phyloP scores from a whole-genome alignment of 2,113 vertebrate genomes.

The Poecile atricapillus region DNA sequence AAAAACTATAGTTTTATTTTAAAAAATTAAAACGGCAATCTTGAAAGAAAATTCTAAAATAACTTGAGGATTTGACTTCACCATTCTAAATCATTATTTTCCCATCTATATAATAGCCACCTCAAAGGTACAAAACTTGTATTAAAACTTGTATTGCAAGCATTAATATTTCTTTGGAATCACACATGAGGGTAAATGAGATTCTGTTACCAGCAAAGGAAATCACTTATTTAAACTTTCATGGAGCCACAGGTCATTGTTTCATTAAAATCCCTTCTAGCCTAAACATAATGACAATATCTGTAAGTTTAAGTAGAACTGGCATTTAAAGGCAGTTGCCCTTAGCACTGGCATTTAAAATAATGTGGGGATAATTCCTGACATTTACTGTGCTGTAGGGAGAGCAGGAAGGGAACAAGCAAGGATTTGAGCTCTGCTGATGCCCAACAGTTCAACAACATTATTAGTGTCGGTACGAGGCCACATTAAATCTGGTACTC shows the following conservation, averaged over 20 bases:
- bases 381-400: conserved; percentile 15
- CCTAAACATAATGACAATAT: neutral
- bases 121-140: neutral
- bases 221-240: neutral
- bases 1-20: neutral
- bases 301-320: neutral
- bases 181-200: neutral
- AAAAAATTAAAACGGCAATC: neutral
- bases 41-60: neutral
- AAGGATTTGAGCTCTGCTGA: neutral
- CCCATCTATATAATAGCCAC: neutral
- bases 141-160: neutral
- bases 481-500: neutral
- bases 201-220: neutral
- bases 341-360: conserved; percentile 36
- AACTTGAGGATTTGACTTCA: neutral
- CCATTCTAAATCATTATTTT: neutral
- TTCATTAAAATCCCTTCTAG: neutral
- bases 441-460: neutral
- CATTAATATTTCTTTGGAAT: neutral
- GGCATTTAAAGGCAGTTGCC: conserved; percentile 30
- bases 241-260: neutral
- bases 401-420: neutral
- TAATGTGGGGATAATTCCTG: conserved; percentile 34
- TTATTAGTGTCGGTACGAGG: neutral